phyloP scores from a whole-genome alignment of 2,113 vertebrate species.

The Microtus montanus region DNA sequence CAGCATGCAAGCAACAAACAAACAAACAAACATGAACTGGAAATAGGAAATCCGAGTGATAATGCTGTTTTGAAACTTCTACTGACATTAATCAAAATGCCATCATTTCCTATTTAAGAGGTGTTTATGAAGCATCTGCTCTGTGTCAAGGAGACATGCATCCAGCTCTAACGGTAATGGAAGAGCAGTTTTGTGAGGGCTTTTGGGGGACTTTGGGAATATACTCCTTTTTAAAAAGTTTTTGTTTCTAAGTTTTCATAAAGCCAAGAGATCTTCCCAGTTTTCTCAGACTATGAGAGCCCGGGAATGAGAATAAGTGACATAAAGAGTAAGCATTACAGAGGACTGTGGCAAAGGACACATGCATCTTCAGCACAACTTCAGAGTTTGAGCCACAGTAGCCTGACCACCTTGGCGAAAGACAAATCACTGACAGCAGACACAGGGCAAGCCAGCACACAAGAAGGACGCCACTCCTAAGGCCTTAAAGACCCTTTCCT shows the following conservation, averaged over 20 bases:
- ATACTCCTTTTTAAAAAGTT: slow-evolving; percentile 35
- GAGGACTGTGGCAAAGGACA: slow-evolving; percentile 14
- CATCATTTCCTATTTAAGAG: not conserved
- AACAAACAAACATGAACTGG: not conserved
- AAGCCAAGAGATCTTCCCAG: slow-evolving; percentile 6
- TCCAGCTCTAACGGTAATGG: not conserved
- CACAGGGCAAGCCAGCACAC: not conserved
- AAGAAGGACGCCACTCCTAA: not conserved
- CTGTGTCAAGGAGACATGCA: not conserved
- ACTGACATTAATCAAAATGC: not conserved
- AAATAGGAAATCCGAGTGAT: slow-evolving; percentile 7
- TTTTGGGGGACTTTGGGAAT: not conserved
- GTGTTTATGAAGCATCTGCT: not conserved
- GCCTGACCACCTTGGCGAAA: not conserved
- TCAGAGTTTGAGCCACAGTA: slow-evolving; percentile 6
- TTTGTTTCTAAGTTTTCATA: not conserved
- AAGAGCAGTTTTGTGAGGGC: not conserved
- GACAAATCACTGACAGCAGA: not conserved
- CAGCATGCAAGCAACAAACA: not conserved
- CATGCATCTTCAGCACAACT: not conserved
- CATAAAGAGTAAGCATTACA: slow-evolving; percentile 16
- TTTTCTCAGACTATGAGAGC: slow-evolving; percentile 36
- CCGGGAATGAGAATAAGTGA: slow-evolving; percentile 33
- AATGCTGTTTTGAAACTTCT: not conserved
- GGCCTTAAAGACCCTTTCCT: slow-evolving; percentile 6